Evolutionary conservation across 2,888 invertebrate species (phyloP), one percentile per base, ranked within the genome.

Genomic region (Tupiocoris notatus): DNA sequence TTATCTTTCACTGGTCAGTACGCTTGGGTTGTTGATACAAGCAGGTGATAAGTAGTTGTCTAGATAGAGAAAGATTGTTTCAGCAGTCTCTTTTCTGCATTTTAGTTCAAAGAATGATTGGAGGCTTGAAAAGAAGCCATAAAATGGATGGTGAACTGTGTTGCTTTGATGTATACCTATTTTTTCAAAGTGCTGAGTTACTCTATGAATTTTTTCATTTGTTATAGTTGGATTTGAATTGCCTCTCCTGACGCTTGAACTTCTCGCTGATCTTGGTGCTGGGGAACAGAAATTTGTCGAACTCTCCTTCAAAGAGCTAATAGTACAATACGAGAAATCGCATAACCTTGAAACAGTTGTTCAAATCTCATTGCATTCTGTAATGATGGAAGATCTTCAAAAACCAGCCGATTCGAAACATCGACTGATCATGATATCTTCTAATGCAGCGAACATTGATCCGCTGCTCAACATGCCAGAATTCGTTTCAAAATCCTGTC

Each of bases 341-440:
- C 89, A 89, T 79, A 86, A 86, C 21, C 88, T 88, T 81, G 91
- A 92, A 83, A 93, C 92, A 1, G 89, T 88, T 80, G 87, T 94
- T 71, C 90, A 92, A 85, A 90, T 94, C 16, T 91, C 93, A 0
- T 85, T 97, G 6, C 89, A 93, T 80, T 94, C 96, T 0, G 88
- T 97, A 21, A 87, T 92, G 1, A 94, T 97, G 92, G 96, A 96
- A 84, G 96, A 97, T 85, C 86, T 96, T 1, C 88, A 93, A 6
- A 91, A 92, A 82, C 89, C 91, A 1, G 87, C 89, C 20, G 91
- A 91, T 61, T 92, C 94, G 0, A 90, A 90, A 81, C 92, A 94
- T 84, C 89, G 95, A 54, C 89, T 90, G 83, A 91, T 96, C 88
- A 92, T 96, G 83, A 89, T 92, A 78, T 94, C 93, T 0, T 89